Conservation (phyloP, 2,113 vertebrate genomes). For the Circaetus gallicus region DNA sequence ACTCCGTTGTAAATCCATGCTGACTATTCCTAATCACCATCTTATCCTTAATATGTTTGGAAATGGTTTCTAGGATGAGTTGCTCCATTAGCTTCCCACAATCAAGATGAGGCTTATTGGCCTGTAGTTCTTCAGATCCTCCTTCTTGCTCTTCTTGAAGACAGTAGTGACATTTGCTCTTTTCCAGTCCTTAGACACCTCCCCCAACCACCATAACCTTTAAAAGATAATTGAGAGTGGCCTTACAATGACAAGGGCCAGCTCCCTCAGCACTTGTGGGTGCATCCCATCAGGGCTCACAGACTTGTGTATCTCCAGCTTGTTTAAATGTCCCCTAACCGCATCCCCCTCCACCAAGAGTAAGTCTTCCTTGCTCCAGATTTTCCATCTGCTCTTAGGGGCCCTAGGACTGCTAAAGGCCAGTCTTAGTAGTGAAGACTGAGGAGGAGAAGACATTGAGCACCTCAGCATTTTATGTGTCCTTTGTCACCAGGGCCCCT, state of each 20-base stretch:
- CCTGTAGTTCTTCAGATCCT: neutral
- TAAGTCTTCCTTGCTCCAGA: neutral
- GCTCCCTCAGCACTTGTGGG: neutral
- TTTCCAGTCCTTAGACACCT: neutral
- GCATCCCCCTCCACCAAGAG: neutral
- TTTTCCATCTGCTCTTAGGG: neutral
- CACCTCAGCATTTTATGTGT: neutral
- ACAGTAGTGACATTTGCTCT: neutral
- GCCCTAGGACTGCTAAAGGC: neutral
- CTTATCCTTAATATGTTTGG: neutral
- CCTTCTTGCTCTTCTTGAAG: neutral
- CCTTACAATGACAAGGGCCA: neutral
- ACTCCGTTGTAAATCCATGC: neutral
- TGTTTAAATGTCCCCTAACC: neutral
- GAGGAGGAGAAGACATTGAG: accelerated
- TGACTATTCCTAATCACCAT: neutral
- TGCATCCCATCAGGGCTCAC: neutral
- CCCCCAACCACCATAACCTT: accelerated
- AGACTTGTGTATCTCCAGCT: neutral
- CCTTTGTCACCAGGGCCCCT: neutral
- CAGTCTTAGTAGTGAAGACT: neutral
- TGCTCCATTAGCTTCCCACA: neutral
- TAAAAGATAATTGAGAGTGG: neutral
- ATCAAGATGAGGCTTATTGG: neutral
- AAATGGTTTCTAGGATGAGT: neutral